Conservation (phyloP, 2,797 vertebrate genomes). For the Hoplostethus mediterraneus region DNA sequence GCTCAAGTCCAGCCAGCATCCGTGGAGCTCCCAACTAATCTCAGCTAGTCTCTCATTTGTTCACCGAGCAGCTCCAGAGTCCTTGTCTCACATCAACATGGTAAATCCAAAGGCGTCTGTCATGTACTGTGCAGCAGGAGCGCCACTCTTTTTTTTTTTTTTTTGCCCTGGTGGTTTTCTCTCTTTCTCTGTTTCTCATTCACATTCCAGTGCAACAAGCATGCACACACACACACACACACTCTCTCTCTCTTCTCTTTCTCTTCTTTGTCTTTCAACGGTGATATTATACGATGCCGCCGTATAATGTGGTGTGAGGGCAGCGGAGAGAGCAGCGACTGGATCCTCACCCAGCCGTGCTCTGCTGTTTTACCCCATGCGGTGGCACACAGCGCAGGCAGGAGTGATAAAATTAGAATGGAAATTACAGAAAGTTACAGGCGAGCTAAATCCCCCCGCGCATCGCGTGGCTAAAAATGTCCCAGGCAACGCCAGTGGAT, state of each 20-base stretch:
- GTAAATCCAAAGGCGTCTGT: conserved; percentile 43
- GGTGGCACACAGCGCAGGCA: conserved; percentile 75
- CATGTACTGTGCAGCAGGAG: conserved; percentile 43
- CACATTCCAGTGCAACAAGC: conserved; percentile 39
- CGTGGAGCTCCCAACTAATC: conserved; percentile 61
- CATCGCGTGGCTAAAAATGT: conserved; percentile 88
- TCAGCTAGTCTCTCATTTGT: conserved; percentile 60
- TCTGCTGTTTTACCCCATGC: conserved; percentile 77
- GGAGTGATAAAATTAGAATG: conserved; percentile 88
- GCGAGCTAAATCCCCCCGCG: conserved; percentile 85
- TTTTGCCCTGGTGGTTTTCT: conserved; percentile 44
- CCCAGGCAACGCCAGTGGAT: conserved; percentile 87
- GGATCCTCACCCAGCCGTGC: conserved; percentile 69
- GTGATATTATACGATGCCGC: conserved; percentile 62
- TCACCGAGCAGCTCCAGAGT: conserved; percentile 39
- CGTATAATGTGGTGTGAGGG: conserved; percentile 69
- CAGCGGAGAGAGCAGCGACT: conserved; percentile 62
- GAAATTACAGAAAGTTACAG: conserved; percentile 88
- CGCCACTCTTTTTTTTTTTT: conserved; percentile 12
- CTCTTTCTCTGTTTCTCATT: conserved; percentile 53
- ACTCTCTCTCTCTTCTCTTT: conserved; percentile 15
- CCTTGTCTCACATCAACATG: conserved; percentile 38
- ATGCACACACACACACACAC: conserved; percentile 31
- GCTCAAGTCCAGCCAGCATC: conserved; percentile 53
- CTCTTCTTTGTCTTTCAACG: conserved; percentile 52